A percentile compares a stretch with the other conserved stretches of the same genome.
phyloP scores from a whole-genome alignment of 2,113 vertebrate genomes.

The Brachyhypopomus gauderio region DNA sequence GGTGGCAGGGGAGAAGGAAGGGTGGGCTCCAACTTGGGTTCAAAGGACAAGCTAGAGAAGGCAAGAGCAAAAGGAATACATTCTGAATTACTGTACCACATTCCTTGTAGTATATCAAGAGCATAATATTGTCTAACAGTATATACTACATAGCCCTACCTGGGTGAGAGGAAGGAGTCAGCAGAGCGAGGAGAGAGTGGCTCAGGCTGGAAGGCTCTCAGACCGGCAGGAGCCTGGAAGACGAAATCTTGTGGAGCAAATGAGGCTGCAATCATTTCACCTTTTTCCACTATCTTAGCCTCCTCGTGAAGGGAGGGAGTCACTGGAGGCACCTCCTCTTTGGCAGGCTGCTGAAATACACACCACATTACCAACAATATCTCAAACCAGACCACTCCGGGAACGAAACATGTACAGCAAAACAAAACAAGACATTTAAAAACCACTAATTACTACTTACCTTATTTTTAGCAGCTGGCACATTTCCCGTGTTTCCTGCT shows the following conservation, averaged over 20 bases:
- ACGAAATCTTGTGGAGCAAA: constrained; percentile 89
- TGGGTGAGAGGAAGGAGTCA: constrained; percentile 77
- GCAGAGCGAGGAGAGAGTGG: constrained; percentile 83
- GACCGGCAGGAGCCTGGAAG: constrained; percentile 83
- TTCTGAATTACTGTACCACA: no score
- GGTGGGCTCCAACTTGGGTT: constrained; percentile 19
- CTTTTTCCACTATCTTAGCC: constrained; percentile 40
- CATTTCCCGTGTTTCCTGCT: not conserved
- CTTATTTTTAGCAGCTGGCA: not conserved
- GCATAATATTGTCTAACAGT: no score
- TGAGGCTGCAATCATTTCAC: constrained; percentile 71
- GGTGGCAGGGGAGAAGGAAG: not conserved
- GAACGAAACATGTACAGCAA: not conserved
- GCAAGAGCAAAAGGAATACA: constrained; percentile 1
- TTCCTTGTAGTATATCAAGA: no score
- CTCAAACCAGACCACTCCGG: not conserved
- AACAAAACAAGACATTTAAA: not conserved
- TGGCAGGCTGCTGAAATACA: constrained; percentile 4
- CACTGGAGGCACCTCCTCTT: constrained; percentile 40
- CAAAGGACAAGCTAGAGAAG: constrained; percentile 52
- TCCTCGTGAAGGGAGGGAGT: not conserved
- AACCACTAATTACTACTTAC: constrained; percentile 2
- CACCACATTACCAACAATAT: not conserved
- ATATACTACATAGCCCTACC: constrained; percentile 46
- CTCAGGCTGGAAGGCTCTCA: constrained; percentile 76